Base-by-base conservation (phyloP, 2,888 invertebrate species). In the Caenorhabditis sp. region DNA sequence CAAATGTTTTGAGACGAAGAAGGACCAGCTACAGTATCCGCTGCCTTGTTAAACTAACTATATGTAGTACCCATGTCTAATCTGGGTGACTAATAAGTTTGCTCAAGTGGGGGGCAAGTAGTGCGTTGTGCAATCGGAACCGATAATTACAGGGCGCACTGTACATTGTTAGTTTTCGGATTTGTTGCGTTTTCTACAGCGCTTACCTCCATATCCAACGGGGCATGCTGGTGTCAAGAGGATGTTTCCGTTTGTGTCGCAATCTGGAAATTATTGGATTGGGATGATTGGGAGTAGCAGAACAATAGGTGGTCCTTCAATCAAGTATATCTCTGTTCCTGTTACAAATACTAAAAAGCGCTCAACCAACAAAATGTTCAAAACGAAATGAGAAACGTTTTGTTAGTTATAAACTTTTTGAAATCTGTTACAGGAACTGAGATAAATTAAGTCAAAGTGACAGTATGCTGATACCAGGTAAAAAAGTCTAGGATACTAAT, bases 71-170 rank as follows among this genome's bases (percentile, higher is more conserved):
- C 59, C 31, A 47, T 68, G 56, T 41, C 28, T 75, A 66, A 68
- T 66, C 54, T 41, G 31, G n/a, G n/a, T 47, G 56, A 51, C 59
- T 31, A 68, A 76, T 64, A 79, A 64, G 79, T 79, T 79, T 79
- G 63, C 79, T 79, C 54, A 72, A 64, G 49, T 54, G 68, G 47
- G 3, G 14, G 19, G 12, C 31, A 35, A 35, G 16, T 1, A 12
- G 49, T 47, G 51, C 58, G 31, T 76, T 22, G 35, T 68, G 69
- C 41, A 61, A 69, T 59, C 58, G 49, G 51, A 59, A 61, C 61
- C 28, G 77, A 54, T 79, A 79, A 79, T 79, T 79, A 79, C 54
- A 79, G 70, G 70, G 79, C 79, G 63, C 64, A 14, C 12, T 51
- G 26, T 44, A 28, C 68, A 56, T 61, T 61, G 68, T 56, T 79